phyloP scores from a whole-genome alignment of 2,797 vertebrate species.

The Acrossocheilus wenchowensis region DNA sequence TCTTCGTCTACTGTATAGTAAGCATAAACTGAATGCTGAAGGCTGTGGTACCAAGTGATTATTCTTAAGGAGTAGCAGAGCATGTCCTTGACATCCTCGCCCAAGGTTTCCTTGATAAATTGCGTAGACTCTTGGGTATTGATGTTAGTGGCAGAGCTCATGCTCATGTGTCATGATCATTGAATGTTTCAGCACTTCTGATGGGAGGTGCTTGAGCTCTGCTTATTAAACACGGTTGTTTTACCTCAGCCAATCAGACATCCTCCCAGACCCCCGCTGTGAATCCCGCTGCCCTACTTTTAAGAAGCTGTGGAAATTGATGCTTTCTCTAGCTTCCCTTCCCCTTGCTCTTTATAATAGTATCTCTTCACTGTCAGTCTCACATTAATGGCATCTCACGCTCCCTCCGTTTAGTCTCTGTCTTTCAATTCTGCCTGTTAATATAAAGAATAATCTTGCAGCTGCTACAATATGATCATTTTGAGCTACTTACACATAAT shows the following conservation, averaged over 20 bases:
- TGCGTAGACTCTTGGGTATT: neutral
- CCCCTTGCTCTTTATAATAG: conserved; percentile 12
- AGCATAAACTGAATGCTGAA: too few species aligned
- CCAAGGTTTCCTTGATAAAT: conserved; percentile 32
- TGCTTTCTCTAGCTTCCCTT: conserved; percentile 59
- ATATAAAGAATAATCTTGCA: neutral
- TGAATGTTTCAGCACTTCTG: conserved; percentile 2
- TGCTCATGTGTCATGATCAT: neutral
- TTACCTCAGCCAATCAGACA: conserved; percentile 67
- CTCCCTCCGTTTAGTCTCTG: neutral
- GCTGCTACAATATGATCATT: neutral
- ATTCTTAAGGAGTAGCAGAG: neutral
- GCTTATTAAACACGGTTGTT: conserved; percentile 59
- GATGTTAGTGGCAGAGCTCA: conserved; percentile 7
- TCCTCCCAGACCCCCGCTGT: conserved; percentile 58
- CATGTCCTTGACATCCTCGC: conserved; percentile 17
- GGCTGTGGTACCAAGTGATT: neutral
- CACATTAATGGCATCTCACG: conserved; percentile 49
- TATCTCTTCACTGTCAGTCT: conserved; percentile 41
- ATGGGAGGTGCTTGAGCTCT: conserved; percentile 3
- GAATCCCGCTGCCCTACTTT: conserved; percentile 79
- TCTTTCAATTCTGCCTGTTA: neutral
- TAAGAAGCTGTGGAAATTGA: conserved; percentile 73
- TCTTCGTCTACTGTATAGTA: neutral
- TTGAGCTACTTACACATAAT: neutral